A percentile compares a stretch with the other conserved stretches of the same genome.
Evolutionary conservation across 2,113 vertebrate species (phyloP).

Genomic region (Cryptomyrus ogoouensis): DNA sequence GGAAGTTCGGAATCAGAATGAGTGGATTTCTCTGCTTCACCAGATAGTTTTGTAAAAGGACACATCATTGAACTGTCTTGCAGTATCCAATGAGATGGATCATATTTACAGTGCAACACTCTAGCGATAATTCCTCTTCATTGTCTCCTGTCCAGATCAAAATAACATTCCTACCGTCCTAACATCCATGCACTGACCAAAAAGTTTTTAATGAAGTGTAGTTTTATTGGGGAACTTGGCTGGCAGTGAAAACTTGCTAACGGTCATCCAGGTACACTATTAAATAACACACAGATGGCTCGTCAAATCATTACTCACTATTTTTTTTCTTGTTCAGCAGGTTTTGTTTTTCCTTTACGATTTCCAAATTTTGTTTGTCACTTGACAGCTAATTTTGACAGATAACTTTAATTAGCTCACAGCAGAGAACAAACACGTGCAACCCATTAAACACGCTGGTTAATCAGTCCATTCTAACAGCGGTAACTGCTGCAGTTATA

Average conservation of each 20-base stretch:
- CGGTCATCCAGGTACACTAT: neutral
- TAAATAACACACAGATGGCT: neutral
- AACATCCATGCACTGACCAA: neutral
- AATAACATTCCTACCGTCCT: neutral
- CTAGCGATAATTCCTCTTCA: neutral
- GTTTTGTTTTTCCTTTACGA: neutral
- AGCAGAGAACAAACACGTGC: neutral
- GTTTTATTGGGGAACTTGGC: neutral
- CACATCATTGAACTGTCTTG: neutral
- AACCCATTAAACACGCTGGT: neutral
- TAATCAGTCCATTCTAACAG: neutral
- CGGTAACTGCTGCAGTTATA: neutral
- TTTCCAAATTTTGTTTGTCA: neutral
- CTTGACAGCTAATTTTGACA: neutral
- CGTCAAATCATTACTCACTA: neutral
- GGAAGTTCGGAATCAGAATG: neutral
- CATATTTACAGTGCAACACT: neutral
- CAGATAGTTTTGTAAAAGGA: neutral
- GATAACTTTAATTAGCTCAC: neutral
- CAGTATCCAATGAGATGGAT: neutral
- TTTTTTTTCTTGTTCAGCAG: neutral
- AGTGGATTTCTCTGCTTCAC: neutral
- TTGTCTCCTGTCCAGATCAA: neutral
- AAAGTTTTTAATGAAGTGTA: neutral
- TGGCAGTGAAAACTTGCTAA: neutral